Percentiles rank a stretch among this genome's conserved stretches.
These are phyloP conservation scores for Acrossocheilus wenchowensis DNA, from an alignment of 2,797 vertebrate species.

Conservation along the genomic window DNA sequence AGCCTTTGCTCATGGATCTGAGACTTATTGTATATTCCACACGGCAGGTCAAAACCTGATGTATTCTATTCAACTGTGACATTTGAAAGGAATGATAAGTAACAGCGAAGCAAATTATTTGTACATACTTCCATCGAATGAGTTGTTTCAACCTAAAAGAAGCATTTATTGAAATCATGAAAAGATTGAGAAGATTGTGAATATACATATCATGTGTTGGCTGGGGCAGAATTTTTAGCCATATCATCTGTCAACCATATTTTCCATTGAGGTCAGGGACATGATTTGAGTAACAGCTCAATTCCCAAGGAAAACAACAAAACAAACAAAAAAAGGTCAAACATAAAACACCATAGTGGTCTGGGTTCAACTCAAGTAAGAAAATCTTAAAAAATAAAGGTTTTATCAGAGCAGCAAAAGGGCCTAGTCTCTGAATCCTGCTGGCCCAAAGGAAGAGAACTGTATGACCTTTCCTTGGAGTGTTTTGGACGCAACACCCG, in stretches of 20 bases:
- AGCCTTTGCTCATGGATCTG: constrained; percentile 24
- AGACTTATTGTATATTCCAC: constrained; percentile 19
- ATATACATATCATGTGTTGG: constrained; percentile 32
- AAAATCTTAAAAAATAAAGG: constrained; percentile 48
- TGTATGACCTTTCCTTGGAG: constrained; percentile 39
- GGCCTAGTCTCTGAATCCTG: constrained; percentile 43
- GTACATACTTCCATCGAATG: constrained; percentile 20
- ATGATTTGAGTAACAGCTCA: constrained; percentile 9
- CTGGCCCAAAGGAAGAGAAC: constrained; percentile 46
- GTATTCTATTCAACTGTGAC: constrained; percentile 19
- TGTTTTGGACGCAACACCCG: constrained; percentile 9
- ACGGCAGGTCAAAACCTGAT: background rate
- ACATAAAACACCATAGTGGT: constrained; percentile 36
- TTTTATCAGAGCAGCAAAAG: constrained; percentile 53
- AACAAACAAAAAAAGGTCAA: background rate
- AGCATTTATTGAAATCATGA: constrained; percentile 34
- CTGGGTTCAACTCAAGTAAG: constrained; percentile 53
- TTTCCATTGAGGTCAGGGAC: constrained; percentile 16
- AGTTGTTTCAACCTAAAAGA: constrained; percentile 26
- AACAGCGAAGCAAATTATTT: constrained; percentile 20
- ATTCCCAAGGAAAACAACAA: constrained; percentile 17
- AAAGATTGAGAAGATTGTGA: constrained; percentile 3
- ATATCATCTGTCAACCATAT: constrained; percentile 10
- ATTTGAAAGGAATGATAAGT: constrained; percentile 20
- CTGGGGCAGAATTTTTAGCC: background rate